A percentile compares a stretch with the other conserved stretches of the same genome.
Evolutionary conservation across 1,140 invertebrate species (phyloP).

Genomic region (Lutraria rhynchaena): DNA sequence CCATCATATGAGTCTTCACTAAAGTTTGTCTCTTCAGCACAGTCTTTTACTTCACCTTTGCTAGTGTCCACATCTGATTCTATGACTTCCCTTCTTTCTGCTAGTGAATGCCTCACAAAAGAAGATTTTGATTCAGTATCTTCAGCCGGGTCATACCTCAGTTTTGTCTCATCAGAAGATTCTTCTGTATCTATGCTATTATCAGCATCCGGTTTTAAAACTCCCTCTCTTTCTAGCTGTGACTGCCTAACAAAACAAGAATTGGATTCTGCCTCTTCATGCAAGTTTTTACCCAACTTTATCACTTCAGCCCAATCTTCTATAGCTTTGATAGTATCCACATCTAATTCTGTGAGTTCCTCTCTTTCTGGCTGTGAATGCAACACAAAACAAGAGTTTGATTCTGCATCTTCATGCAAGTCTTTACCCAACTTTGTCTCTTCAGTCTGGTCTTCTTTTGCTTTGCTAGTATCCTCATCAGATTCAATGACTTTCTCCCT

Average conservation of each 20-base stretch:
- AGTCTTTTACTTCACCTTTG: too few relatives aligned
- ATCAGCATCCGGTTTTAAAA: too few relatives aligned
- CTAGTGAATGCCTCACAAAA: not conserved
- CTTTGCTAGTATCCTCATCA: constrained; percentile 5
- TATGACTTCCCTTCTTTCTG: not conserved
- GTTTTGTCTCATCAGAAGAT: not conserved
- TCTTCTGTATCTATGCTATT: not conserved
- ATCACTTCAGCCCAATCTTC: not conserved
- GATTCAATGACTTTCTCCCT: not conserved
- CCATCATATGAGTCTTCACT: not conserved
- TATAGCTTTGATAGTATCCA: constrained; percentile 1
- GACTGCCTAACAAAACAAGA: too few relatives aligned
- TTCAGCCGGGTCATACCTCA: not conserved
- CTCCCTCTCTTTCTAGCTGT: too few relatives aligned
- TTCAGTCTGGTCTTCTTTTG: not conserved
- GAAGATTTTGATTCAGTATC: not conserved
- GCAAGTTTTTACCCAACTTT: not conserved
- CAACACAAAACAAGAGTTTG: not conserved
- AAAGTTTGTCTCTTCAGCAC: not conserved
- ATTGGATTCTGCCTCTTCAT: not conserved
- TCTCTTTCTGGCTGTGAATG: too few relatives aligned
- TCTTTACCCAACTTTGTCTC: not conserved
- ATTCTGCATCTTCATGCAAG: not conserved
- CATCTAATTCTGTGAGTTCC: not conserved
- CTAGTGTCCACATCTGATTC: not conserved